Evolutionary conservation across 2,113 vertebrate species (phyloP).

Genomic region (Pseudorectes ferrugineus): DNA sequence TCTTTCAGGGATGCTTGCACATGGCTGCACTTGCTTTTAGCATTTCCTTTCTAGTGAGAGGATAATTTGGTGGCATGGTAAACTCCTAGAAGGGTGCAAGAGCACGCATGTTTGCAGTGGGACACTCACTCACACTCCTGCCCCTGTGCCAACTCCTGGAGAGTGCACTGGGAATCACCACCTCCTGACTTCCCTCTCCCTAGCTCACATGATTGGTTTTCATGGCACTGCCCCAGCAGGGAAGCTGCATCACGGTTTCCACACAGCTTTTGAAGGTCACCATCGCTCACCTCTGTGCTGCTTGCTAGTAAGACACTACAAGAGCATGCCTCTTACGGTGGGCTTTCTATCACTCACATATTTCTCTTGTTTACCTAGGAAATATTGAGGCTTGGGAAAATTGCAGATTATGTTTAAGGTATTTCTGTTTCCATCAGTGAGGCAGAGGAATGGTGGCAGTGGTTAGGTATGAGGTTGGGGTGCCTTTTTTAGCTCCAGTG

Average conservation of each 20-base stretch:
- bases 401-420: not conserved
- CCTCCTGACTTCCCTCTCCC: not conserved
- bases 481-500: not conserved
- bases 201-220: not conserved
- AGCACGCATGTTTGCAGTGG: not conserved
- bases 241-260: not conserved
- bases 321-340: not conserved
- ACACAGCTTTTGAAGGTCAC: not conserved
- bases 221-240: not conserved
- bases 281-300: rapidly evolving
- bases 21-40: not conserved
- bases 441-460: not conserved
- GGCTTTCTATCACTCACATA: not conserved
- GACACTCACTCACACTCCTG: not conserved
- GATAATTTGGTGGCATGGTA: not conserved
- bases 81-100: not conserved
- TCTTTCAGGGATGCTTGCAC: constrained; percentile 11
- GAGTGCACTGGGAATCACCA: not conserved
- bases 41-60: not conserved
- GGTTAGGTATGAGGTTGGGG: not conserved
- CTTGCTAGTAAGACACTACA: not conserved
- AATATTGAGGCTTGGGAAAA: not conserved
- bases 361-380: not conserved
- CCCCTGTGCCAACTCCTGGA: not conserved
- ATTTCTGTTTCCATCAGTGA: not conserved